phyloP scores from a whole-genome alignment of 2,113 vertebrate species.

The Catharus minimus region DNA sequence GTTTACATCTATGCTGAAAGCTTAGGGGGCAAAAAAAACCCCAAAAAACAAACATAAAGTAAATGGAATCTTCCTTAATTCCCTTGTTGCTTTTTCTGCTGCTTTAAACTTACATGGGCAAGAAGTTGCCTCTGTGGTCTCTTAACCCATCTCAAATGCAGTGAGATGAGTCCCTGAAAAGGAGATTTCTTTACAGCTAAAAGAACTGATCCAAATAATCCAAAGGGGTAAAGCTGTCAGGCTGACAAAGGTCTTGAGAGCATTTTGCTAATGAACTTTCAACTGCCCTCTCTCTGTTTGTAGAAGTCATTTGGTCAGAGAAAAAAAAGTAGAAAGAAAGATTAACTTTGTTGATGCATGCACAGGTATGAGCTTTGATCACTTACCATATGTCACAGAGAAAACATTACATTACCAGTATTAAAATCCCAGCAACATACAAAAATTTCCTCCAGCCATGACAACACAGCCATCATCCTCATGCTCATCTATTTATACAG shows the following conservation, averaged over 20 bases:
- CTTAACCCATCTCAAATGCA: not conserved
- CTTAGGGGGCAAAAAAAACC: not conserved
- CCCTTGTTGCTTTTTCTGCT: not conserved
- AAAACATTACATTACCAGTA: not conserved
- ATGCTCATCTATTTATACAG: not conserved
- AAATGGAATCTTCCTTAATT: not conserved
- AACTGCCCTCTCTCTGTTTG: not conserved
- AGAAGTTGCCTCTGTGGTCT: not conserved
- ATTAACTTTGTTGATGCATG: not conserved
- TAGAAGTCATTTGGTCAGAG: not conserved
- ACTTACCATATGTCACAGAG: not conserved
- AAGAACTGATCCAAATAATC: not conserved
- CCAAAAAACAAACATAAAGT: rapidly evolving
- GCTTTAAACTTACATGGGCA: not conserved
- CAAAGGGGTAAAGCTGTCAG: not conserved
- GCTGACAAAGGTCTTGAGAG: not conserved
- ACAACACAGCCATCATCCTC: not conserved
- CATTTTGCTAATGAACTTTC: not conserved
- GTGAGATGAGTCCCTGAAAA: not conserved
- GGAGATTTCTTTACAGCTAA: not conserved
- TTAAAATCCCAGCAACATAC: not conserved
- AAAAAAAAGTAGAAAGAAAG: not conserved
- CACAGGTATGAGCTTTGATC: not conserved
- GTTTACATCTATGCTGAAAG: not conserved
- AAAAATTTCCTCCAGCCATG: not conserved